Percentiles rank a stretch among this genome's conserved stretches.
Evolutionary conservation across 1,140 invertebrate genomes (phyloP).

Genomic region (Eumaeus atala): DNA sequence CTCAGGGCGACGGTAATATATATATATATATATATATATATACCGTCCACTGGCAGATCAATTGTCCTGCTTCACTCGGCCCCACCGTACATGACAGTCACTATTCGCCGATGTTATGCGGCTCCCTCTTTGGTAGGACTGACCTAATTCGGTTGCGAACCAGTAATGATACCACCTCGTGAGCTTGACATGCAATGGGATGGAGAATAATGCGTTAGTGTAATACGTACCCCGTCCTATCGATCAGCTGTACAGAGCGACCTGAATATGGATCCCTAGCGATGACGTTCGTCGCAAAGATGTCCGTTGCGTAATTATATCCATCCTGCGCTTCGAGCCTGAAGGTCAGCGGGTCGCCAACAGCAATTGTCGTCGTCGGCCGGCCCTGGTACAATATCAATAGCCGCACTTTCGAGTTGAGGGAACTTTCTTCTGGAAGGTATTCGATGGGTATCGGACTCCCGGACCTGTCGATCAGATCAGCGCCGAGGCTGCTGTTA

Average conservation of each 20-base stretch:
- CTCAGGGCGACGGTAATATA: no score
- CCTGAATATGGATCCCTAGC: conserved; percentile 94
- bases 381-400: conserved; percentile 91
- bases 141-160: no score
- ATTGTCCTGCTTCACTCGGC: no score
- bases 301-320: conserved; percentile 90
- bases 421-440: conserved; percentile 90
- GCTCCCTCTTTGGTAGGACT: no score
- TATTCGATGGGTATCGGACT: conserved; percentile 94
- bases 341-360: conserved; percentile 94
- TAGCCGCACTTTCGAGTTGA: conserved; percentile 89
- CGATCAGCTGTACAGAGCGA: conserved; percentile 90
- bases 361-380: conserved; percentile 93
- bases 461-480: conserved; percentile 80
- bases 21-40: no score
- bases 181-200: no score
- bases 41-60: no score
- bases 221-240: conserved; percentile 85
- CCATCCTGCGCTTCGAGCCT: conserved; percentile 91
- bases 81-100: no score
- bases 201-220: no score
- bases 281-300: conserved; percentile 95
- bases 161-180: no score
- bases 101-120: no score
- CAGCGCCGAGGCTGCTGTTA: conserved; percentile 59